A percentile compares a stretch with the other conserved stretches of the same genome.
Evolutionary conservation across 1,140 invertebrate species (phyloP).

Genomic region (Geopemphigus sp.): DNA sequence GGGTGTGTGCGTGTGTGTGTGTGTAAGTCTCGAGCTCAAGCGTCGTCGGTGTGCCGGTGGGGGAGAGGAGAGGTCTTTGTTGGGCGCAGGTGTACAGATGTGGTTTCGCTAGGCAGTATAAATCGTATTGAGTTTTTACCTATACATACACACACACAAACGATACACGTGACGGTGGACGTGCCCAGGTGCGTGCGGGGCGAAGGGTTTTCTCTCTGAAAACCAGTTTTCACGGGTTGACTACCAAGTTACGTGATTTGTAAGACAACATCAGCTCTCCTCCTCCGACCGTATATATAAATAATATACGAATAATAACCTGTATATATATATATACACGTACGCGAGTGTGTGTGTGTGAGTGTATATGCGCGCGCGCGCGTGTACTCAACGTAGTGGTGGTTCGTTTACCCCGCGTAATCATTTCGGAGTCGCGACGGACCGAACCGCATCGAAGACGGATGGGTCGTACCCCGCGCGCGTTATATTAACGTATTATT

Average conservation of each 20-base stretch:
- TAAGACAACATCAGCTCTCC: conserved; percentile 38
- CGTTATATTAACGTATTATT: conserved; percentile 44
- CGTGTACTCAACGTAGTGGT: not conserved
- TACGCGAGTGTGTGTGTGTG: not conserved
- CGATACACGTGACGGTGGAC: not conserved
- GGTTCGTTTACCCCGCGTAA: conserved; percentile 41
- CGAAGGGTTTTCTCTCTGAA: conserved; percentile 35
- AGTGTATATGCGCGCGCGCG: not conserved
- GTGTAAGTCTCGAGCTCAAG: not conserved
- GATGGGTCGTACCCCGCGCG: not conserved
- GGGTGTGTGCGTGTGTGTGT: not conserved
- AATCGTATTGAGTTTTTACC: conserved; percentile 44
- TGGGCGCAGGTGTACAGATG: conserved; percentile 48
- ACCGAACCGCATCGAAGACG: not conserved
- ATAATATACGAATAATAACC: not conserved
- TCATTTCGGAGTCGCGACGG: conserved; percentile 16
- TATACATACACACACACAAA: not conserved
- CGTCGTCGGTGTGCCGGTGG: not conserved
- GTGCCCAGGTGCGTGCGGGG: not conserved
- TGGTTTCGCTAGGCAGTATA: conserved; percentile 38
- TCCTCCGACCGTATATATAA: not conserved
- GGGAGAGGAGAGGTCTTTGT: conserved; percentile 22
- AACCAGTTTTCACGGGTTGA: conserved; percentile 41
- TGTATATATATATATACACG: not conserved
- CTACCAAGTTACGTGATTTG: conserved; percentile 49